phyloP scores from a whole-genome alignment of 2,113 vertebrate genomes.

The Hemicordylus capensis region DNA sequence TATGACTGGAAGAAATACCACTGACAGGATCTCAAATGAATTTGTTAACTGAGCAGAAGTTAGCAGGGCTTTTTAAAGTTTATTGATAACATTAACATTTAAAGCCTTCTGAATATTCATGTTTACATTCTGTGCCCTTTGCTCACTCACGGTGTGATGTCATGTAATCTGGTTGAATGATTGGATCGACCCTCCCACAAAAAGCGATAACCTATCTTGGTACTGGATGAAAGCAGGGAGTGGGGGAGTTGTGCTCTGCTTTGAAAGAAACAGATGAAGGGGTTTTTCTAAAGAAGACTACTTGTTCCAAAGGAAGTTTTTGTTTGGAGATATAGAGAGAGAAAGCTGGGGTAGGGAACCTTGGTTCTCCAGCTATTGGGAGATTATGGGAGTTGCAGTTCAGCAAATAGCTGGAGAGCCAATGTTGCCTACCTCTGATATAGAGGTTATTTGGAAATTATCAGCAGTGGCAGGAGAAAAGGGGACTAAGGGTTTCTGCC shows the following conservation, averaged over 20 bases:
- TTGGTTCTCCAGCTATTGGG: too few species aligned
- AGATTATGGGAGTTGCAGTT: too few species aligned
- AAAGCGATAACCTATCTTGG: background rate
- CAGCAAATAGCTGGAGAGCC: too few species aligned
- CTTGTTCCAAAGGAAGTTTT: too few species aligned
- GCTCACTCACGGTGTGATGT: background rate
- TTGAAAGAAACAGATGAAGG: too few species aligned
- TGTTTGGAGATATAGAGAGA: too few species aligned
- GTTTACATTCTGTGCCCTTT: background rate
- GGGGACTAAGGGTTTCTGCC: background rate
- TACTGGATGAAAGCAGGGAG: background rate
- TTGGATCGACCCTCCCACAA: background rate
- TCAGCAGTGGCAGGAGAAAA: background rate
- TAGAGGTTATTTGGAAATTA: background rate
- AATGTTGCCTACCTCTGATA: too few species aligned
- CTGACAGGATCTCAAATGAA: background rate
- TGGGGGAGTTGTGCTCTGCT: background rate
- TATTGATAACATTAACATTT: background rate
- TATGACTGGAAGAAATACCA: background rate
- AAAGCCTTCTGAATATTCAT: constrained; percentile 2
- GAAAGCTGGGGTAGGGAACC: too few species aligned
- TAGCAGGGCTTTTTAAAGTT: background rate
- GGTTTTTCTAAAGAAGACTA: too few species aligned
- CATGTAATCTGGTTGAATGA: background rate
- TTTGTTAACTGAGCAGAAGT: background rate